Conservation (phyloP, 2,797 vertebrate species). For the Brotula barbata region DNA sequence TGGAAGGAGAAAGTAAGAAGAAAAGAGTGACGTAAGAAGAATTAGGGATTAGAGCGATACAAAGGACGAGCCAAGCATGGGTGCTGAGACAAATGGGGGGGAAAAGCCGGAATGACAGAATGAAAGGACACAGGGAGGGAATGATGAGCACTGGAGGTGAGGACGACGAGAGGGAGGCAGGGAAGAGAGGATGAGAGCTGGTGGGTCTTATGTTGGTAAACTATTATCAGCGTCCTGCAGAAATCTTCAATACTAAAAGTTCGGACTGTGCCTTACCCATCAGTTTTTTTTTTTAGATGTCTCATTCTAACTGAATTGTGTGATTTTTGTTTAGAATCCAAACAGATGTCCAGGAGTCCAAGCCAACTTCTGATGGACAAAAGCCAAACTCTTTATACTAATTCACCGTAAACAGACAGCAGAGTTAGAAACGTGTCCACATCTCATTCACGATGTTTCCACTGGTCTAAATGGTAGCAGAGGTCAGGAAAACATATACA, state of each 20-base stretch:
- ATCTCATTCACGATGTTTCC: not conserved
- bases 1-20: not conserved
- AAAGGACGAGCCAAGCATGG: too few species aligned
- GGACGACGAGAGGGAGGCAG: slow-evolving; percentile 37
- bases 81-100: not conserved
- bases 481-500: not conserved
- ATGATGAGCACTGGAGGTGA: slow-evolving; percentile 30
- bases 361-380: slow-evolving; percentile 24
- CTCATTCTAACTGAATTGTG: slow-evolving; percentile 1
- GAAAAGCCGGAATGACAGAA: not conserved
- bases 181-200: slow-evolving; percentile 15
- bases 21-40: slow-evolving; percentile 1
- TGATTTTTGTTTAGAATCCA: slow-evolving; percentile 22
- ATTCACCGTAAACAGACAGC: too few species aligned
- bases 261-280: slow-evolving; percentile 18
- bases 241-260: slow-evolving; percentile 21
- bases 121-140: slow-evolving; percentile 13
- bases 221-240: slow-evolving; percentile 19
- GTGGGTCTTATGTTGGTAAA: slow-evolving; percentile 28
- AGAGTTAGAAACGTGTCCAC: not conserved
- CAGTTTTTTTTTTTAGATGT: not conserved
- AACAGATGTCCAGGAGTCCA: not conserved
- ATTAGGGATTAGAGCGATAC: not conserved
- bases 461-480: not conserved
- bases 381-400: slow-evolving; percentile 15